Percentiles rank a stretch among this genome's conserved stretches.
Evolutionary conservation across 2,888 invertebrate species (phyloP).

Genomic region (Andrena hattorfiana): DNA sequence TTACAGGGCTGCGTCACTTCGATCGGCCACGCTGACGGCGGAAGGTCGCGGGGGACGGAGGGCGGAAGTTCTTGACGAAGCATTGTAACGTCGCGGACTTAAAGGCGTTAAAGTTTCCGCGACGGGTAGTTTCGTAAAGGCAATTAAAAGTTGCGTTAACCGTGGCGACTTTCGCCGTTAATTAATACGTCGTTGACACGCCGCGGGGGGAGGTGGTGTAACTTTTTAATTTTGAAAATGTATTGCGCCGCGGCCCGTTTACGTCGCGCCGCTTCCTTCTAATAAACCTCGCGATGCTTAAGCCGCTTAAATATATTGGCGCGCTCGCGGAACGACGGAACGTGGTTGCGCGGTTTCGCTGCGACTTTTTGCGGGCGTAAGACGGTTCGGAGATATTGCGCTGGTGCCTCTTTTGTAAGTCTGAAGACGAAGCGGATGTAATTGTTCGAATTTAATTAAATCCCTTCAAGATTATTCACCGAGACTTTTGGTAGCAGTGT

Average conservation of each 20-base stretch:
- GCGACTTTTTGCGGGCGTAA: too few relatives aligned
- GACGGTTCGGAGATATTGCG: too few relatives aligned
- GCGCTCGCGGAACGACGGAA: not conserved
- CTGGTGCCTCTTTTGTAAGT: too few relatives aligned
- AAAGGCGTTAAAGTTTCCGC: conserved; percentile 51
- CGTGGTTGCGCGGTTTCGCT: not conserved
- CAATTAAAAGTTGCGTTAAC: conserved; percentile 60
- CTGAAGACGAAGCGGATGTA: too few relatives aligned
- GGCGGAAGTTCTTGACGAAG: conserved; percentile 8
- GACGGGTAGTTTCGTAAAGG: conserved; percentile 43
- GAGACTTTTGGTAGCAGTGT: too few relatives aligned
- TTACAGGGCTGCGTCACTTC: not conserved
- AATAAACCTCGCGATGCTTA: conserved; percentile 40
- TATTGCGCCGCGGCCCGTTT: conserved; percentile 6
- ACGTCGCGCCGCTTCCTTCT: not conserved
- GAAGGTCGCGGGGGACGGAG: not conserved
- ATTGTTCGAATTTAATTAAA: conserved; percentile 18
- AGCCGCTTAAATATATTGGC: conserved; percentile 13
- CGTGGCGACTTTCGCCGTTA: conserved; percentile 51
- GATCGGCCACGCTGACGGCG: not conserved
- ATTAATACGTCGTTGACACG: conserved; percentile 63
- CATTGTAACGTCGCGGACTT: conserved; percentile 28
- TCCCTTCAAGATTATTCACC: conserved; percentile 4
- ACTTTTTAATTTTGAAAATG: conserved; percentile 62
- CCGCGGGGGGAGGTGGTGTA: conserved; percentile 17